Evolutionary conservation across 2,797 vertebrate species (phyloP).

Genomic region (Pangasius krempfi): DNA sequence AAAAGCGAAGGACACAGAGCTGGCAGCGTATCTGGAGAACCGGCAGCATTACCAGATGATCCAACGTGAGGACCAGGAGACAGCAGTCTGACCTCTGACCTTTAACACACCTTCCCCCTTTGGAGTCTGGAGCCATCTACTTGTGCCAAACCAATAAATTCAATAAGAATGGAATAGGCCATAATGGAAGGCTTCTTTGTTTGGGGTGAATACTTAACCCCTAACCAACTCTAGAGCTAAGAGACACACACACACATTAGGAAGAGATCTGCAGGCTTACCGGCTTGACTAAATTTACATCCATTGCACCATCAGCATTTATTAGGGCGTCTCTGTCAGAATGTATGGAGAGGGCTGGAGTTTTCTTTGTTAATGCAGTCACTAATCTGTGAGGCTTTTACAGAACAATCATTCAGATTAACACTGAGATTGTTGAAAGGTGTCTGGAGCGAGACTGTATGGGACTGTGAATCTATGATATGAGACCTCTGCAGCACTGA

Average conservation of each 20-base stretch:
- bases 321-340: slow-evolving; percentile 25
- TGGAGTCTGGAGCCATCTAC: slow-evolving; percentile 15
- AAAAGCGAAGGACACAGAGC: slow-evolving; percentile 86
- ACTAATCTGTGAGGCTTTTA: slow-evolving; percentile 37
- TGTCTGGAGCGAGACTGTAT: background rate
- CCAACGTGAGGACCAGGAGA: slow-evolving; percentile 95
- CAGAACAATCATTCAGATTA: slow-evolving; percentile 37
- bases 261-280: slow-evolving; percentile 24
- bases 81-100: slow-evolving; percentile 84
- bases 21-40: slow-evolving; percentile 93
- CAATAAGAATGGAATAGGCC: slow-evolving; percentile 20
- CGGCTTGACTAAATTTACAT: slow-evolving; percentile 19
- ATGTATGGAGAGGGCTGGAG: slow-evolving; percentile 7
- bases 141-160: slow-evolving; percentile 55
- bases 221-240: slow-evolving; percentile 7
- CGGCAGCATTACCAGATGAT: slow-evolving; percentile 97
- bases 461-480: background rate
- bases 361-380: slow-evolving; percentile 25
- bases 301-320: slow-evolving; percentile 54
- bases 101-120: background rate
- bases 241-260: slow-evolving; percentile 24
- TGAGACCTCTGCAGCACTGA: slow-evolving; percentile 16
- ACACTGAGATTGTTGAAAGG: slow-evolving; percentile 17
- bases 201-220: background rate
- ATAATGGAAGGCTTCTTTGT: slow-evolving; percentile 23